Evolutionary conservation across 1,140 invertebrate species (phyloP).

Genomic region (Agrypnia vestita): DNA sequence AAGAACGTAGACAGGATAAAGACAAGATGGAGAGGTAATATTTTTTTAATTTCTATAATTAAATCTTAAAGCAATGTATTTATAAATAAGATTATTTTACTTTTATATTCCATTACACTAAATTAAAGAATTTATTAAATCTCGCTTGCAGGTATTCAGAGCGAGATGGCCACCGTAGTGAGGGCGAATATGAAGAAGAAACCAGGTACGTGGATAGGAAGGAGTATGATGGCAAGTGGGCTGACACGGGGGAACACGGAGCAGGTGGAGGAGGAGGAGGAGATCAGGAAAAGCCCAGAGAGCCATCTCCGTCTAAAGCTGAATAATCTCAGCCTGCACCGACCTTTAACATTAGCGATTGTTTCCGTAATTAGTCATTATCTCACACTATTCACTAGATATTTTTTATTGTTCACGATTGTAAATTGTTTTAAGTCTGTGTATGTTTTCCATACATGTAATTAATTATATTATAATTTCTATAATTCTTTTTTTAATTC

Average conservation of each 20-base stretch:
- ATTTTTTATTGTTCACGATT: conserved; percentile 22
- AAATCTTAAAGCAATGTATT: too few relatives aligned
- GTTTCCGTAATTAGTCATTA: conserved; percentile 11
- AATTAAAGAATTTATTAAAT: neutral
- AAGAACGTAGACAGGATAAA: conserved; percentile 72
- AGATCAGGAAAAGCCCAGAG: conserved; percentile 65
- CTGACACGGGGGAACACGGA: conserved; percentile 67
- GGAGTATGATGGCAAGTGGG: conserved; percentile 77
- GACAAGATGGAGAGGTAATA: conserved; percentile 71
- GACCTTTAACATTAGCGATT: conserved; percentile 47
- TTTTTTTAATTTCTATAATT: too few relatives aligned
- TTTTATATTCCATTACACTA: too few relatives aligned
- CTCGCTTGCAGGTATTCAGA: conserved; percentile 66
- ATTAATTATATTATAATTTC: neutral
- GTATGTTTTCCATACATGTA: conserved; percentile 34
- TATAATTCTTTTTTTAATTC: too few relatives aligned
- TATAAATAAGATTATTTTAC: too few relatives aligned
- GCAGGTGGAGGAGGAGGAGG: conserved; percentile 65
- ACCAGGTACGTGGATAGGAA: conserved; percentile 76
- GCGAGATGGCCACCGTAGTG: conserved; percentile 79
- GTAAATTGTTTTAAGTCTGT: conserved; percentile 25
- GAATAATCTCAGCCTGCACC: conserved; percentile 60
- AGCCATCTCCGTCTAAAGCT: conserved; percentile 60
- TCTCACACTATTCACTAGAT: conserved; percentile 1
- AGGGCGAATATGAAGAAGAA: conserved; percentile 82